Base-by-base conservation (phyloP, 2,888 invertebrate species). In the Loripinus fragilis region DNA sequence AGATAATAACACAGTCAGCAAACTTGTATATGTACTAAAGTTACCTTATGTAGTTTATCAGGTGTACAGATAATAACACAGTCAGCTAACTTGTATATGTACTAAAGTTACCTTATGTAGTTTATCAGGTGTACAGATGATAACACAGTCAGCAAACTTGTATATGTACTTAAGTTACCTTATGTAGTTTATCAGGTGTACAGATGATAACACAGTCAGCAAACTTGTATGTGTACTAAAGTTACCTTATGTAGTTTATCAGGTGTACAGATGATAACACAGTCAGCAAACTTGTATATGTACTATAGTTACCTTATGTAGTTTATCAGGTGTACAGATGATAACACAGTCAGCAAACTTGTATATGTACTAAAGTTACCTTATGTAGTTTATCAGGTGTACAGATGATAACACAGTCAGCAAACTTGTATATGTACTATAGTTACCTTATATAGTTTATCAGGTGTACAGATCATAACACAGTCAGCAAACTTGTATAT, bases 201-300 rank as follows among this genome's bases (percentile, higher is more conserved):
- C 91, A 85, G 72, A 94, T 91, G 28, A 94, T 87, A 2, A 90
- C 94, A 89, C 90, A 90, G 80, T 94, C 93, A 35, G 94, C 93
- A 86, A 94, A 88, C n/a, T n/a, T n/a, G n/a, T n/a, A n/a, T n/a
- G n/a, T n/a, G n/a, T n/a, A n/a, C n/a, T n/a, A n/a, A n/a, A 45
- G 3, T 25, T 48, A 87, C 87, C 90, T 92, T 93, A 72, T 93
- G 93, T 25, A 90, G 81, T 71, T 85, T 83, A 81, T 94, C 94
- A 48, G 90, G 91, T 20, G 94, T 93, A 52, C 91, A 85, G 72
- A 94, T 91, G 28, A 94, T 87, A 2, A 90, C 94, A 89, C 90
- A 90, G 80, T 94, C 93, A 35, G 94, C 93, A 86, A 94, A 88
- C n/a, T n/a, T n/a, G n/a, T n/a, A n/a, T n/a, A n/a, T n/a, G n/a